Evolutionary conservation across 2,888 invertebrate species (phyloP), one percentile per base, ranked within the genome.

Genomic region (Emmelina monodactyla): DNA sequence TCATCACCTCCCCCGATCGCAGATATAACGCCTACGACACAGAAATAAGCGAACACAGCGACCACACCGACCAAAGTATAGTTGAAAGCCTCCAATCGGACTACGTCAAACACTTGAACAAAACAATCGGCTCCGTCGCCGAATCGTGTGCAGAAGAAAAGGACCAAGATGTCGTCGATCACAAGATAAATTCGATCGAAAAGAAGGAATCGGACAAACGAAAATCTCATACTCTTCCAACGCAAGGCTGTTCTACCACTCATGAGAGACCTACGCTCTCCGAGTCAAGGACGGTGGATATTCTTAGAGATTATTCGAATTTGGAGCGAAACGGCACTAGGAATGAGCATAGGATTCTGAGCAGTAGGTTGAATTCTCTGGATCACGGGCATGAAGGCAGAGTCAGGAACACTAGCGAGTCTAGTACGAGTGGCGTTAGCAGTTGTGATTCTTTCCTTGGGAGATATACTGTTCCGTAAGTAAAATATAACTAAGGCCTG

Each of bases 341-440:
- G 33, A 39, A 49, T 5, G 71, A 71, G 39, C 68, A 62, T 41
- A 58, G 69, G 40, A 45, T 67, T 28, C 16, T 66, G 32, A 53
- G 69, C 19, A 68, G 66, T 0, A 55, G 78, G 40, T 66, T 75
- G 59, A 76, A 71, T 38, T 76, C 78, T 1, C 40, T 73, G 29
- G 80, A 81, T 10, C 64, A 73, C 31, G 54, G 64, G 2, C 67
- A 69, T 22, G 80, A 81, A 40, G 76, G 75, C 2, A 52, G 81
- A 32, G 71, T 76, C 22, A 61, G 80, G 40, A 78, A 81, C 40
- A 80, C 75, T 1, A 80, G 80, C n/a, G 91, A 91, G 56, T 91
- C 91, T 1, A 89, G 88, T 38, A 91, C 90, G 0, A 91, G 91
- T 41, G 92, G 91, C 28, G 87, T 92, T 14, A 89, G 91, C 65